These are phyloP conservation scores for Anagyrus pseudococci DNA, from an alignment of 2,888 invertebrate genomes.

Conservation along the genomic window DNA sequence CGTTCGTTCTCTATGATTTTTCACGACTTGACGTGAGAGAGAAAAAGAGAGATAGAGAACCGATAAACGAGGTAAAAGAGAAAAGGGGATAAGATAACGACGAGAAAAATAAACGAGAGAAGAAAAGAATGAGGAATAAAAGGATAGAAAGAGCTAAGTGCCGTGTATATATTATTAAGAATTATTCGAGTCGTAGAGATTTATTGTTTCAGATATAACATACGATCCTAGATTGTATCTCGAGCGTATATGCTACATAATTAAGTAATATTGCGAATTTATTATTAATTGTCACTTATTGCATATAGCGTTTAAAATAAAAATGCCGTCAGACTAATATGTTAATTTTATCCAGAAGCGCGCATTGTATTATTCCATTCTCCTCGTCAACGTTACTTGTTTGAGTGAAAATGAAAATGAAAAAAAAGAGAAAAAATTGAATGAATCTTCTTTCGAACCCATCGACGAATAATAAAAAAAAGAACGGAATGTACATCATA, in stretches of 20 bases:
- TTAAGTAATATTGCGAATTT: constrained; percentile 43
- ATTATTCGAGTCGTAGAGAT: constrained; percentile 39
- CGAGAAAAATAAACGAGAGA: constrained; percentile 12
- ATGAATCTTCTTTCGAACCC: neutral
- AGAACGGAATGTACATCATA: constrained; percentile 30
- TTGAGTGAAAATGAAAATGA: constrained; percentile 23
- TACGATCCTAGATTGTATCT: constrained; percentile 45
- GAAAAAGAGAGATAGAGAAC: neutral
- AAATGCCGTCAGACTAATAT: constrained; percentile 45
- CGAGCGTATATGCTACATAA: constrained; percentile 44
- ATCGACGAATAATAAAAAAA: constrained; percentile 27
- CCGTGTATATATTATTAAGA: constrained; percentile 50
- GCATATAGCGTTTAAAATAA: constrained; percentile 44
- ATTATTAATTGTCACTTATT: constrained; percentile 47
- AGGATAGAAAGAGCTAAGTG: constrained; percentile 41
- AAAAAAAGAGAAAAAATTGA: constrained; percentile 10
- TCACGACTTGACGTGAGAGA: neutral
- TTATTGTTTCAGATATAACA: constrained; percentile 40
- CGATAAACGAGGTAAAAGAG: neutral
- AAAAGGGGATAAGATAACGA: neutral
- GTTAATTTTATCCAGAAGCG: constrained; percentile 31
- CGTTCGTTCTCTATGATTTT: constrained; percentile 25
- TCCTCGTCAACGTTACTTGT: constrained; percentile 32
- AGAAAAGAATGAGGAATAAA: constrained; percentile 8
- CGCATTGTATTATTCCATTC: constrained; percentile 33